Evolutionary conservation across 2,888 invertebrate species (phyloP), one percentile per base, ranked within the genome.

Genomic region (Tachina grossa): DNA sequence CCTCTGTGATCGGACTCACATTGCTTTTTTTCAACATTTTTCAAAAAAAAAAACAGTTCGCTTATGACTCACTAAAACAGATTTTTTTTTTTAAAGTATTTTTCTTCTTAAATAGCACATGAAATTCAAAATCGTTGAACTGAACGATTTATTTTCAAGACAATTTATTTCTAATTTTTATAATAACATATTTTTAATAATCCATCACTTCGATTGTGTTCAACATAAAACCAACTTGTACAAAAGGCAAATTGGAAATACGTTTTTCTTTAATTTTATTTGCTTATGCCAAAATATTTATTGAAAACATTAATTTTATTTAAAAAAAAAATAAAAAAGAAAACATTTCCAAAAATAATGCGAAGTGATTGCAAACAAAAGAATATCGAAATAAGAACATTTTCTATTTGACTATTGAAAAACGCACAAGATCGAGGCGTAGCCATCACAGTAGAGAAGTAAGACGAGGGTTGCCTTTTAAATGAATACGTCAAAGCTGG

Each of bases 361-460:
- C 49, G 47, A 63, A 47, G 10, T 14, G 55, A 11, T 69, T 74
- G 41, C n/a, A 74, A 81, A 14, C 16, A 72, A 78, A 68, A 81
- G 22, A 87, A 39, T 13, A 63, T 63, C 22, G 11, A 47, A 53
- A 53, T 9, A 22, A 47, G 59, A 78, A 74, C 78, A 69, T 49
- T 41, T 83, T 88, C 65, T 31, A 75, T 19, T 63, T 66, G 61
- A 57, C 16, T 39, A 61, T 77, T 83, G 85, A 86, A 80, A 79
- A 57, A 31, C 68, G 72, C 61, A 75, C 66, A 84, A 47, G 78
- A 78, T 69, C 53, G 69, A 66, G 81, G 81, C 82, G 85, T 87
- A 89, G 43, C 31, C 6, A 61, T 3, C 11, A 61, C 53, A 79
- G 47, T 61, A 2, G n/a, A 63, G 10, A 59, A 39, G n/a, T 39